Conservation (phyloP, 2,888 invertebrate species). For the Xestia c-nigrum region DNA sequence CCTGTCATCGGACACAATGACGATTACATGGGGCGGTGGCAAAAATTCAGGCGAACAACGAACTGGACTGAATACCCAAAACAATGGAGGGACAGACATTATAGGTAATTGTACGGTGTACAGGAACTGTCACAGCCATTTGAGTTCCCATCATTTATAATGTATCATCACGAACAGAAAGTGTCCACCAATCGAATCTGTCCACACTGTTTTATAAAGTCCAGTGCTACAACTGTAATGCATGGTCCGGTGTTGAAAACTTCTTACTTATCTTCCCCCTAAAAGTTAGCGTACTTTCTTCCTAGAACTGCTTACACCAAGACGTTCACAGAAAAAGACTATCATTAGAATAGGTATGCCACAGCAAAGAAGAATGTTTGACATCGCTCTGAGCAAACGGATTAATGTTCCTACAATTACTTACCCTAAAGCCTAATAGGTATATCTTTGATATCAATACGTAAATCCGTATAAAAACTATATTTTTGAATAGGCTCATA, state of each 20-base stretch:
- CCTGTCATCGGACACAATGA: slow-evolving; percentile 86
- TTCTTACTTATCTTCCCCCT: slow-evolving; percentile 10
- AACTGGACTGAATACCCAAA: slow-evolving; percentile 42
- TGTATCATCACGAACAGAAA: slow-evolving; percentile 38
- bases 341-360: slow-evolving; percentile 10
- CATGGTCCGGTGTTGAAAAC: slow-evolving; percentile 3
- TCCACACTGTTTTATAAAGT: slow-evolving; percentile 5
- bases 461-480: neutral
- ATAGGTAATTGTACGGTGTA: slow-evolving; percentile 48
- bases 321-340: neutral
- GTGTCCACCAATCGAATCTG: slow-evolving; percentile 4
- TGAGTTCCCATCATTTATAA: slow-evolving; percentile 43
- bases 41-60: slow-evolving; percentile 73
- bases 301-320: neutral
- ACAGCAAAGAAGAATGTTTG: neutral
- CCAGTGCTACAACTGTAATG: neutral
- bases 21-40: slow-evolving; percentile 75
- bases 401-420: neutral
- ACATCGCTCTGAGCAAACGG: neutral
- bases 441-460: neutral
- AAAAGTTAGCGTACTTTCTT: slow-evolving; percentile 17
- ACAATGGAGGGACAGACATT: slow-evolving; percentile 52
- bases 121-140: slow-evolving; percentile 33
- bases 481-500: neutral
- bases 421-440: neutral